phyloP scores from a whole-genome alignment of 2,888 invertebrate species.

The Cheilosia urbana region DNA sequence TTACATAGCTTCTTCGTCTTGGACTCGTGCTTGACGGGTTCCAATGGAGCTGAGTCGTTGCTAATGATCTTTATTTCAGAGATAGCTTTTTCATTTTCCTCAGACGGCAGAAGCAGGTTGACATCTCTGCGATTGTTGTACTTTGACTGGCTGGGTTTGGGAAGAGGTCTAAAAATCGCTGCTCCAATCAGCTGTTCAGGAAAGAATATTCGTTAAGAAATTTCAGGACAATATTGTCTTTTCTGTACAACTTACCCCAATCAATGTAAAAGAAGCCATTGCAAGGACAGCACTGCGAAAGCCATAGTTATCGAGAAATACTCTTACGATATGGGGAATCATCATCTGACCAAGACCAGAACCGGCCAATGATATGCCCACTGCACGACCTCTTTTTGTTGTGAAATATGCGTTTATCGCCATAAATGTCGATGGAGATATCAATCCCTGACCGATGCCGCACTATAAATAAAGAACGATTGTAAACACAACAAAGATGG shows the following conservation, averaged over 20 bases:
- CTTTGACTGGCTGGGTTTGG: constrained; percentile 82
- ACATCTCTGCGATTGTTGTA: constrained; percentile 80
- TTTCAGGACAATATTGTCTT: not conserved
- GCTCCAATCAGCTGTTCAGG: constrained; percentile 85
- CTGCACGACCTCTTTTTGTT: constrained; percentile 88
- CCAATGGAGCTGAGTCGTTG: constrained; percentile 6
- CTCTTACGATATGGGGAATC: constrained; percentile 89
- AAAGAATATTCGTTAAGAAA: not conserved
- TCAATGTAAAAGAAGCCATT: constrained; percentile 87
- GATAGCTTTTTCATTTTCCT: constrained; percentile 67
- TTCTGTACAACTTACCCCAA: constrained; percentile 85
- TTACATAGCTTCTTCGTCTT: constrained; percentile 76
- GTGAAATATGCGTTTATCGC: constrained; percentile 90
- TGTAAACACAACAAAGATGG: constrained; percentile 1
- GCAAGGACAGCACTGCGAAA: constrained; percentile 87
- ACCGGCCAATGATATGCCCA: constrained; percentile 90
- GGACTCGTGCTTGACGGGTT: constrained; percentile 21
- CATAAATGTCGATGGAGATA: constrained; percentile 89
- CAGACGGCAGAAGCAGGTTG: constrained; percentile 77
- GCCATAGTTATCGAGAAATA: constrained; percentile 87
- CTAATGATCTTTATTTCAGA: constrained; percentile 71
- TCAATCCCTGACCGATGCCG: constrained; percentile 88
- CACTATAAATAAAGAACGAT: constrained; percentile 83
- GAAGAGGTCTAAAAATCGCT: constrained; percentile 86
- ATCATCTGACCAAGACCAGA: constrained; percentile 90